phyloP scores from a whole-genome alignment of 2,797 vertebrate species.

The Philypnodon macrostomus region DNA sequence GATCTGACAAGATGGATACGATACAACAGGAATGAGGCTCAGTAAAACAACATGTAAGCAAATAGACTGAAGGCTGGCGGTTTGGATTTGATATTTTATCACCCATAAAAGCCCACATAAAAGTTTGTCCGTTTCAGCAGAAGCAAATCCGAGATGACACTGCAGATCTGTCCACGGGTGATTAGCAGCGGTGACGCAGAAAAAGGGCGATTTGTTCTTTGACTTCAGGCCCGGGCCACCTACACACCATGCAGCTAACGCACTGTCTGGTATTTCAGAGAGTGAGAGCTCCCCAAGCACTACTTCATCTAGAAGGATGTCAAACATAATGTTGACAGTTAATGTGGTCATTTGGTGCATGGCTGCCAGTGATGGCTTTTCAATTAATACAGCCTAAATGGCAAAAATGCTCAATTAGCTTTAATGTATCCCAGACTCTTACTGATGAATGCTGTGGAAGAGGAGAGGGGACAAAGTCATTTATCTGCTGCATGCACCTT shows the following conservation, averaged over 20 bases:
- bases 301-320: conserved; percentile 61
- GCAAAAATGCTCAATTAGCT: conserved; percentile 73
- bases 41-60: conserved; percentile 52
- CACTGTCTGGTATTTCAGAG: conserved; percentile 37
- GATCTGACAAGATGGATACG: conserved; percentile 57
- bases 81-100: conserved; percentile 47
- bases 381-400: conserved; percentile 71
- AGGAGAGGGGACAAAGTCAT: conserved; percentile 41
- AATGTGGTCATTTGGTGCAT: conserved; percentile 73
- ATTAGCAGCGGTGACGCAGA: conserved; percentile 49
- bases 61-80: conserved; percentile 47
- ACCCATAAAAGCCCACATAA: conserved; percentile 19
- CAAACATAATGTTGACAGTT: conserved; percentile 68
- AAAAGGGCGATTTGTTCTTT: conserved; percentile 55
- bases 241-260: conserved; percentile 48
- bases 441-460: conserved; percentile 57
- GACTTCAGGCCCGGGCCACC: conserved; percentile 65
- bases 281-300: conserved; percentile 60
- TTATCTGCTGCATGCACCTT: conserved; percentile 46
- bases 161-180: conserved; percentile 38
- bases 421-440: conserved; percentile 57
- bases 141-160: conserved; percentile 42
- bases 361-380: conserved; percentile 68
- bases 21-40: conserved; percentile 43
- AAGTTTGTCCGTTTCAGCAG: conserved; percentile 40